Percentiles rank a stretch among this genome's conserved stretches.
phyloP scores from a whole-genome alignment of 2,797 vertebrate species.

The Enteromius fasciolatus region DNA sequence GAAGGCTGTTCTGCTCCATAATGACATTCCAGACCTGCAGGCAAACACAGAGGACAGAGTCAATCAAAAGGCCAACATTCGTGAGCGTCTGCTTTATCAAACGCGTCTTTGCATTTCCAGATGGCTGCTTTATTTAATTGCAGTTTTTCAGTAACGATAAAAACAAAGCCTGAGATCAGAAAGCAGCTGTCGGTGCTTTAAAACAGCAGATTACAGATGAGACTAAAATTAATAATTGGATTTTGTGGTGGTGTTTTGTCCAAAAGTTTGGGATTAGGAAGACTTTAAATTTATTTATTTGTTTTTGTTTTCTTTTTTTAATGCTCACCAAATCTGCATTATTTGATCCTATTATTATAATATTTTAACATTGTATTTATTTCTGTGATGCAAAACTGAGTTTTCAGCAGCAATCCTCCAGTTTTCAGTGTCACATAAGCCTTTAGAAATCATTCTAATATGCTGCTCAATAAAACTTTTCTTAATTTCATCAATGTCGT shows the following conservation, averaged over 20 bases:
- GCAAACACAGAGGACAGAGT: conserved; percentile 26
- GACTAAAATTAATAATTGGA: not conserved
- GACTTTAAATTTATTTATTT: not conserved
- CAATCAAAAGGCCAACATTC: not conserved
- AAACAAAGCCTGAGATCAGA: not conserved
- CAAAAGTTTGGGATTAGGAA: not conserved
- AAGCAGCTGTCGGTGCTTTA: conserved; percentile 2
- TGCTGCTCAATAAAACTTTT: not conserved
- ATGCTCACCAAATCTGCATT: not conserved
- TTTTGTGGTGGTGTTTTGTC: too few relatives aligned
- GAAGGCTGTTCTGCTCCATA: conserved; percentile 88
- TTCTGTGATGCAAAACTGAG: not conserved
- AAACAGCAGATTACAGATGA: not conserved
- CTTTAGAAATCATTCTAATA: not conserved
- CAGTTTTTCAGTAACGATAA: conserved; percentile 11
- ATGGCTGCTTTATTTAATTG: conserved; percentile 26
- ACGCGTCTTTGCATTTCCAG: not conserved
- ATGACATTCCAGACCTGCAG: conserved; percentile 77
- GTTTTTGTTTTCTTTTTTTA: not conserved
- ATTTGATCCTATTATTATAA: not conserved
- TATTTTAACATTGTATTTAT: not conserved
- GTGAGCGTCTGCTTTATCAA: not conserved
- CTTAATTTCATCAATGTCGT: not conserved
- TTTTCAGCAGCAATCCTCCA: not conserved
- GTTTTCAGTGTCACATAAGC: too few relatives aligned